Conservation (phyloP, 2,797 vertebrate genomes). For the Cyclopterus lumpus region DNA sequence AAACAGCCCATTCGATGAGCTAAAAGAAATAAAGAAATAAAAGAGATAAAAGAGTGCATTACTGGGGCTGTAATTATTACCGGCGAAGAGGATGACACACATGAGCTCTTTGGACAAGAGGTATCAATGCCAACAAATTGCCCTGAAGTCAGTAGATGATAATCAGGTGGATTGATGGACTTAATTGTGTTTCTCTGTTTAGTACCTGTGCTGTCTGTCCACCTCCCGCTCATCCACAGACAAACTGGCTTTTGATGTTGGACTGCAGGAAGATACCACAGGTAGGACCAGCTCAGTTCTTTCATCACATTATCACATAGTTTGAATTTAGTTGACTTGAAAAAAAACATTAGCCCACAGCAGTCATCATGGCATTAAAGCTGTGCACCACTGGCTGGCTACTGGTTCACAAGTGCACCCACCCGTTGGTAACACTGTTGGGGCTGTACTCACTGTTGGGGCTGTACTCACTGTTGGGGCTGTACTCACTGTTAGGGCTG, state of each 20-base stretch:
- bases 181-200: constrained; percentile 35
- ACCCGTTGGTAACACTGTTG: no score
- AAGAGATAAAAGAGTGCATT: neutral
- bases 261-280: constrained; percentile 94
- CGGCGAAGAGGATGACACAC: neutral
- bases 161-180: neutral
- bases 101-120: neutral
- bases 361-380: neutral
- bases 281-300: constrained; percentile 73
- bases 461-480: no score
- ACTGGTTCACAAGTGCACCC: no score
- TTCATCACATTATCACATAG: neutral
- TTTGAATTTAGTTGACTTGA: no score
- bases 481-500: no score
- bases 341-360: neutral
- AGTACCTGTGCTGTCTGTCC: constrained; percentile 95
- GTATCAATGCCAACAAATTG: neutral
- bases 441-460: no score
- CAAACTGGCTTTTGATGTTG: constrained; percentile 96
- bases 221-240: constrained; percentile 96
- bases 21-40: no score
- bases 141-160: neutral
- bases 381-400: neutral
- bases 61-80: neutral
- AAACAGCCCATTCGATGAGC: neutral